Evolutionary conservation across 2,888 invertebrate species (phyloP), one percentile per base, ranked within the genome.

Genomic region (Unio pictorum): DNA sequence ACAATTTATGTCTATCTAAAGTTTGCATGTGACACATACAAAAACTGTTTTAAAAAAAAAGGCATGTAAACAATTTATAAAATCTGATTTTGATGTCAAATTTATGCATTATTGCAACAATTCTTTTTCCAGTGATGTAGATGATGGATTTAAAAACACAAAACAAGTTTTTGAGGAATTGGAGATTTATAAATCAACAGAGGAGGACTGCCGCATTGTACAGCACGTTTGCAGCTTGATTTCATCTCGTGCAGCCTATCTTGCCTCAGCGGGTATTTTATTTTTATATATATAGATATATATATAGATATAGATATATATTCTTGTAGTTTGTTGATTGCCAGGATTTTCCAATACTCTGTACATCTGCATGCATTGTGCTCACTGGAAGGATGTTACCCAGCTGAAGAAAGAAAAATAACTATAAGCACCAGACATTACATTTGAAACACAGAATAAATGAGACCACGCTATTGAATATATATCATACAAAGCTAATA

Each of bases 161-260:
- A 84, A 85, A 72, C 84, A 86, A 72, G 86, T 89, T 62, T 92
- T 98, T 78, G 95, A 96, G 79, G 96, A 98, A 91, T 92, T 98
- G 80, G 96, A 95, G 67, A 89, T 97, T 66, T 86, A 89, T 23
- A 81, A 87, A 67, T 95, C 95, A 64, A 94, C 94, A 11, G 95
- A 96, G 81, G 94, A 95, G 79, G 99, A 99, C 90, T 98, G 96
- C 91, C 94, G 94, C 74, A 95, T 95, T 85, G 95, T 98, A 17
- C 94, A 98, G 69, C 95, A 95, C 91, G 94, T 98, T 73, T 99
- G 98, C 90, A 95, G 96, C 87, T 93, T 95, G 79, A 95, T 98
- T 28, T 97, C 98, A 63, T 93, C 94, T 81, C 93, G 99, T 83
- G 98, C 99, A 3, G 98, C 99, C 5, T 94, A 96, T 91, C 92